phyloP scores from a whole-genome alignment of 2,113 vertebrate species.

The Macaca mulatta region DNA sequence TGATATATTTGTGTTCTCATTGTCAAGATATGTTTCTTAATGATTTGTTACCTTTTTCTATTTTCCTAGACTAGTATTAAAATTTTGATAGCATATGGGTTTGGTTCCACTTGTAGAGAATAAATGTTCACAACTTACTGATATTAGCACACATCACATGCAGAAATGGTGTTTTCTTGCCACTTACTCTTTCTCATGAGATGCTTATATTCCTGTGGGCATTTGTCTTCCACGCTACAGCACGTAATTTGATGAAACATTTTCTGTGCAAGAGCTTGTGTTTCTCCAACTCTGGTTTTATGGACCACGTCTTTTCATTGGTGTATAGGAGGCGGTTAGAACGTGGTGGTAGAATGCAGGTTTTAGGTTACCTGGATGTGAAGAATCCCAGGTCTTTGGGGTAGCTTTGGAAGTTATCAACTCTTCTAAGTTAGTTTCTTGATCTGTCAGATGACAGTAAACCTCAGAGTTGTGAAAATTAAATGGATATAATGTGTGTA shows the following conservation, averaged over 20 bases:
- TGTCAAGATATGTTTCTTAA: background rate
- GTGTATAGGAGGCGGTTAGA: background rate
- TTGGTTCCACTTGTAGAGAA: slow-evolving; percentile 35
- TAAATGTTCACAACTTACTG: background rate
- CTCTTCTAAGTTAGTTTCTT: slow-evolving; percentile 20
- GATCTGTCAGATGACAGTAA: background rate
- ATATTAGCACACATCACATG: background rate
- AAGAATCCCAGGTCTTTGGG: background rate
- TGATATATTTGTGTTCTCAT: background rate
- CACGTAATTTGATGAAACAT: background rate
- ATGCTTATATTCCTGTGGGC: background rate
- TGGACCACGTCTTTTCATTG: background rate
- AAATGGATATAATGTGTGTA: background rate
- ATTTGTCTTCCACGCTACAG: background rate
- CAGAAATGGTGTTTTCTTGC: background rate
- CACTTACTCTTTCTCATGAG: background rate
- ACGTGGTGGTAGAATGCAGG: background rate
- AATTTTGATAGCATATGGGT: slow-evolving; percentile 11
- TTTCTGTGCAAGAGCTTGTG: background rate
- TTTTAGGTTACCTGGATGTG: background rate
- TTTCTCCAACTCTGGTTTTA: background rate
- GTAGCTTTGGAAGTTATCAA: background rate
- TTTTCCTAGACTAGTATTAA: slow-evolving; percentile 34
- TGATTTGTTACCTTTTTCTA: background rate
- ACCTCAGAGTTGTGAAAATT: slow-evolving; percentile 9